Percentiles rank a stretch among this genome's conserved stretches.
Conservation (phyloP, 1,140 invertebrate genomes). For the Globodera rostochiensis region DNA sequence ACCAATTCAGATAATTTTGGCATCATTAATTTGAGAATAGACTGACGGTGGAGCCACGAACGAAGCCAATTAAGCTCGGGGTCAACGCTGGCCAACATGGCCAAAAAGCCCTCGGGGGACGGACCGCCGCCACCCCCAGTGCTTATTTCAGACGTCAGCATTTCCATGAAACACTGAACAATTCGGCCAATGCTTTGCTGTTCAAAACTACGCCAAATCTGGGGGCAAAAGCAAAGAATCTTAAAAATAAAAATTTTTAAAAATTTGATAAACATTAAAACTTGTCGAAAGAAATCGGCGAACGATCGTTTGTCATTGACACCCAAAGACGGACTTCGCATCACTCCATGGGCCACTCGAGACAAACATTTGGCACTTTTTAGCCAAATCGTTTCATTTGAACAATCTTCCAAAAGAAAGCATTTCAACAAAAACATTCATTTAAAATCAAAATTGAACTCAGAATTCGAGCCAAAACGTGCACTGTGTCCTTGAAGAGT, state of each 20-base stretch:
- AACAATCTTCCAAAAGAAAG: conserved; percentile 14
- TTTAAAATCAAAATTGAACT: conserved; percentile 7
- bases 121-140: neutral
- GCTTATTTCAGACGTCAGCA: conserved; percentile 19
- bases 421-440: neutral
- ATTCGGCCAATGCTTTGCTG: conserved; percentile 1
- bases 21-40: neutral
- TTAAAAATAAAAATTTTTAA: conserved; percentile 13
- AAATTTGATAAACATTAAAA: conserved; percentile 4
- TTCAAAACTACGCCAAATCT: conserved; percentile 25
- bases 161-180: conserved; percentile 25
- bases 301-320: conserved; percentile 11
- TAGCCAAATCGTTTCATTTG: conserved; percentile 22
- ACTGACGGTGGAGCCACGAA: conserved; percentile 14
- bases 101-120: conserved; percentile 6
- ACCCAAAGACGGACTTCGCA: conserved; percentile 9
- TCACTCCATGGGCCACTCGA: conserved; percentile 18
- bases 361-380: conserved; percentile 26
- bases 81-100: conserved; percentile 9
- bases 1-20: conserved; percentile 21
- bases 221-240: conserved; percentile 22
- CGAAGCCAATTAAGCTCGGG: conserved; percentile 25
- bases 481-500: conserved; percentile 27
- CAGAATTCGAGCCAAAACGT: conserved; percentile 24
- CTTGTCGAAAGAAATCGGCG: conserved; percentile 29